Base-by-base conservation (phyloP, 2,113 vertebrate species). In the Ornithorhynchus anatinus region DNA sequence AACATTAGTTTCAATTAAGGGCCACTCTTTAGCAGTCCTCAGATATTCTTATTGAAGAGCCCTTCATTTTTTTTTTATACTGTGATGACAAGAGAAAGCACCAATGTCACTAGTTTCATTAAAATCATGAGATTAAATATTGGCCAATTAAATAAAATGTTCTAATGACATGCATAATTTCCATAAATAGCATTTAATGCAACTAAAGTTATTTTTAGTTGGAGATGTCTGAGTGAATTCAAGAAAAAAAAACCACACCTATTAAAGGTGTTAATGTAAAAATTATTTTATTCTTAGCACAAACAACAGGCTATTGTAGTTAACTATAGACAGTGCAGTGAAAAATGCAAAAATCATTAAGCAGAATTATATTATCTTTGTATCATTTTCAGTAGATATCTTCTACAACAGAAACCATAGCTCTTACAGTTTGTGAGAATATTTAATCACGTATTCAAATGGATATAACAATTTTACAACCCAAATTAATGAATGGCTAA, bases 1-100 rank as follows among this genome's bases (percentile, higher is more conserved):
- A 84, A 32, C 62, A 80, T 89, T 87, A 69, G 52, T 84, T 92
- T 90, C 82, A 85, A 79, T 89, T 90, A 88, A 32, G 40, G 48
- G 17, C 25, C 39, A 64, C 3, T 50, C 33, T 80, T 13, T 57
- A 80, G 61, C 56, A 82, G 69, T 82, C 50, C 35, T 60, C 32
- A 22, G 32, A 69, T 31, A 5, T 60, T 85, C 40, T 63, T 72
- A 82, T 58, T 54, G 77, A 60, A 77, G 86, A 64, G 42, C 62
- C n/a, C n/a, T 0, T 52, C 76, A 50, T 84, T 75, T 0, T 58
- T 82, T 74, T 86, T 80, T 82, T 35, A 12, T 3, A 42, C 29
- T 77, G 32, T 25, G 42, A 44, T 35, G 51, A 69, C 27, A 42
- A 62, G 25, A 5, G 64, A 86, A 62, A 79, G 47, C 74, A 42